Conservation (phyloP, 2,888 invertebrate species). For the Sesamia inferens region DNA sequence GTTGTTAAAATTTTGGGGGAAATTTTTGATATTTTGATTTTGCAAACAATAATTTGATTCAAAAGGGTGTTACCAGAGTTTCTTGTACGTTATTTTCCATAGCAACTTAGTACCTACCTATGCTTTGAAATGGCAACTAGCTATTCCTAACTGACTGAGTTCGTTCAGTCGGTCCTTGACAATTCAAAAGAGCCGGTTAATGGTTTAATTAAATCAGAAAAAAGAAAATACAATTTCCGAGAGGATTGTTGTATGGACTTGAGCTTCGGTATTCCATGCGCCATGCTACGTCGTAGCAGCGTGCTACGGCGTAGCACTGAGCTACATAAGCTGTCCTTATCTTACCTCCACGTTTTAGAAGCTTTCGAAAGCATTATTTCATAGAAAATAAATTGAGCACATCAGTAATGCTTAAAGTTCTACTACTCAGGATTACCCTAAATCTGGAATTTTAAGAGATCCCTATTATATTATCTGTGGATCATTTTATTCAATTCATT, state of each 20-base stretch:
- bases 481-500: neutral
- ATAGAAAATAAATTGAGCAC: neutral
- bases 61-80: too few species aligned
- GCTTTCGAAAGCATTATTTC: neutral
- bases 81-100: neutral
- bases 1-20: neutral
- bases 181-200: neutral
- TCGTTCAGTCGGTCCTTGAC: neutral
- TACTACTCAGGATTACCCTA: too few species aligned
- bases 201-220: neutral
- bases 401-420: too few species aligned
- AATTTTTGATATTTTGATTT: neutral
- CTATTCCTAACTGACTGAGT: neutral
- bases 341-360: neutral
- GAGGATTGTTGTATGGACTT: neutral
- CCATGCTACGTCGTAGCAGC: slow-evolving; percentile 7
- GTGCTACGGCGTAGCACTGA: slow-evolving; percentile 15
- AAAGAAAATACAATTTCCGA: neutral
- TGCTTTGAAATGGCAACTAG: neutral
- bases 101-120: neutral
- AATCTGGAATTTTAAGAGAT: too few species aligned
- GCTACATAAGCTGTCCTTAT: neutral
- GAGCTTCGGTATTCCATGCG: neutral
- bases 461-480: too few species aligned
- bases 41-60: neutral